A percentile compares a stretch with the other conserved stretches of the same genome.
These are phyloP conservation scores for Platalea minor DNA, from an alignment of 2,797 vertebrate species.

Conservation along the genomic window DNA sequence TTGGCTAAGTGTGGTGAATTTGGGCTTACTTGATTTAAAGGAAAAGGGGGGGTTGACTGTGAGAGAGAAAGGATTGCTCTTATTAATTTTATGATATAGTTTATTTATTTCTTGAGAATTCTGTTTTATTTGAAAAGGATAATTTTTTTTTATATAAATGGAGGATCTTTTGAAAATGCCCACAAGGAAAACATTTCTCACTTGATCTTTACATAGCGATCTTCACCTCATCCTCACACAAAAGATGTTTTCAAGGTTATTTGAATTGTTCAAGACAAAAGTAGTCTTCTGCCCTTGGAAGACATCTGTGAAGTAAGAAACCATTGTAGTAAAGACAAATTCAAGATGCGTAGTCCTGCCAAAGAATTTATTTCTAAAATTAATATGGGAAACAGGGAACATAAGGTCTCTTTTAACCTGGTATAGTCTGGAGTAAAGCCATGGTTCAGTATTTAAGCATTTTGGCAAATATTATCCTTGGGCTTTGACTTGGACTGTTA, in stretches of 20 bases:
- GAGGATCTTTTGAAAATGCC: not conserved
- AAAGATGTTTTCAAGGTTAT: not conserved
- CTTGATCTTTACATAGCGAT: not conserved
- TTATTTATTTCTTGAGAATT: not conserved
- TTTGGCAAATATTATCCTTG: not conserved
- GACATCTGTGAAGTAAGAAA: not conserved
- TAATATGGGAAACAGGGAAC: not conserved
- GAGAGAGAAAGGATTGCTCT: not conserved
- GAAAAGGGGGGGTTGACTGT: not conserved
- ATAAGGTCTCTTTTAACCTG: not conserved
- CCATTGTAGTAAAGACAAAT: not conserved
- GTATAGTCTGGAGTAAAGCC: not conserved
- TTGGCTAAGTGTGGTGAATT: rapidly evolving
- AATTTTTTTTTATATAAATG: not conserved
- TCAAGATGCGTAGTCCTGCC: not conserved
- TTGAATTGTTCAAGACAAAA: not conserved
- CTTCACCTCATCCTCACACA: not conserved
- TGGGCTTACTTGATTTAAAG: not conserved
- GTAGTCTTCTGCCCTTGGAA: not conserved
- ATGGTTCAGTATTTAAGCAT: not conserved
- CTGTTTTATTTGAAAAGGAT: not conserved
- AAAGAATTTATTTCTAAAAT: not conserved
- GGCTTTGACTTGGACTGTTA: not conserved
- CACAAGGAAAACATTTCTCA: rapidly evolving
- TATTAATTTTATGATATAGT: rapidly evolving